phyloP scores from a whole-genome alignment of 1,140 invertebrate species.

The Araneus ventricosus region DNA sequence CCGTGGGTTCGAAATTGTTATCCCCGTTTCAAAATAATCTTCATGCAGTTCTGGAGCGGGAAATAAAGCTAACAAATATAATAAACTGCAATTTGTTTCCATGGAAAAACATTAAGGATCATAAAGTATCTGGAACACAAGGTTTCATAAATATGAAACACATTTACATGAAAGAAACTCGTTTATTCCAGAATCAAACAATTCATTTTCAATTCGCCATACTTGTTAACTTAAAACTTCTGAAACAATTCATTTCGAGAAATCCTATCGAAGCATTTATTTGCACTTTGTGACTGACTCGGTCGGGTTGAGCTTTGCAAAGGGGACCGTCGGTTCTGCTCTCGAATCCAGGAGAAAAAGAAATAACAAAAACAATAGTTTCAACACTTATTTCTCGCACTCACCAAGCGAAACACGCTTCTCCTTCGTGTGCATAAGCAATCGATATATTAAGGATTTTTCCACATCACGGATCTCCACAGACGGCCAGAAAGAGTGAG shows the following conservation, averaged over 20 bases:
- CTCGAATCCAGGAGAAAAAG: background rate
- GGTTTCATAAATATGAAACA: no score
- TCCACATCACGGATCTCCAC: background rate
- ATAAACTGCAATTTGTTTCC: no score
- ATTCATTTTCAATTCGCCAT: no score
- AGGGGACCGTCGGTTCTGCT: background rate
- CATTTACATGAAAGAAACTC: no score
- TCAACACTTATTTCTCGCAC: background rate
- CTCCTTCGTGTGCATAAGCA: background rate
- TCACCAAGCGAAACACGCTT: background rate
- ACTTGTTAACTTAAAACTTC: no score
- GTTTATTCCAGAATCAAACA: no score
- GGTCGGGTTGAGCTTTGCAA: background rate
- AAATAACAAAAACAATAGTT: background rate
- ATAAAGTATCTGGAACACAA: no score
- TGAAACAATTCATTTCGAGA: background rate
- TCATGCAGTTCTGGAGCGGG: no score
- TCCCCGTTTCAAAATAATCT: no score
- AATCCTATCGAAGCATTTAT: background rate
- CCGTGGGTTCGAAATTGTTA: no score
- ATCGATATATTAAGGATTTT: conserved; percentile 21
- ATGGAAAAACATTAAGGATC: no score
- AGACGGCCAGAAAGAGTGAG: background rate
- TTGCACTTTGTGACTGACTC: background rate
- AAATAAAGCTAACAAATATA: no score